Conservation (phyloP, 2,888 invertebrate genomes). For the Hymenopus coronatus region DNA sequence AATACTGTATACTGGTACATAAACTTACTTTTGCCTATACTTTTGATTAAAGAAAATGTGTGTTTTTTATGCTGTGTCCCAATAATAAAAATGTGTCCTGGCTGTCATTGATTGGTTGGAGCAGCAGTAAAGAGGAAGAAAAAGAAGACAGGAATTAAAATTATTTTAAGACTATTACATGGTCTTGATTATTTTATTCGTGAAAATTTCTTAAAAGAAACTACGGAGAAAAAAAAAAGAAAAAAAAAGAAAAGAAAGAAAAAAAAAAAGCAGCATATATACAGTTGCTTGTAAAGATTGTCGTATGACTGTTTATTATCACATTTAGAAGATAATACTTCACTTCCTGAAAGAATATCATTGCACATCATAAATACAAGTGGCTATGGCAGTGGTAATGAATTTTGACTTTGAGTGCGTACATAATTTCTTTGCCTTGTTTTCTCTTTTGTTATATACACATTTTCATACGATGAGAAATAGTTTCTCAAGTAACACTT, state of each 20-base stretch:
- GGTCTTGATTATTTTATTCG: not conserved
- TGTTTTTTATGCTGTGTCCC: too few species aligned
- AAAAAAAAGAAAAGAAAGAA: too few species aligned
- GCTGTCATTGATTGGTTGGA: too few species aligned
- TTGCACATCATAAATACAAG: not conserved
- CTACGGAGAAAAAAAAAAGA: too few species aligned
- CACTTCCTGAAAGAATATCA: not conserved
- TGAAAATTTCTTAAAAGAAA: not conserved
- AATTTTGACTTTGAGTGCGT: not conserved
- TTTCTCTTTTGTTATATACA: not conserved
- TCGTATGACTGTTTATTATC: not conserved
- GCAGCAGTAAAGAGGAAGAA: too few species aligned
- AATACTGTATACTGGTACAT: too few species aligned
- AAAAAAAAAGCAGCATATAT: not conserved
- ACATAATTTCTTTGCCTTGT: not conserved
- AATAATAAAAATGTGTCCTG: too few species aligned
- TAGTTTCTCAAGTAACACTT: too few species aligned
- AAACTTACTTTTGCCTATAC: too few species aligned
- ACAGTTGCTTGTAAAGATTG: not conserved
- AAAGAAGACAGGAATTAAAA: not conserved
- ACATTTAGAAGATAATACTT: not conserved
- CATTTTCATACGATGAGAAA: not conserved
- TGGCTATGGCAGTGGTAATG: not conserved
- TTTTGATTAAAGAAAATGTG: too few species aligned
- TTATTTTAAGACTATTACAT: not conserved